Percentiles rank a stretch among this genome's conserved stretches.
Conservation (phyloP, 2,888 invertebrate genomes). For the Lamellibrachia satsuma region DNA sequence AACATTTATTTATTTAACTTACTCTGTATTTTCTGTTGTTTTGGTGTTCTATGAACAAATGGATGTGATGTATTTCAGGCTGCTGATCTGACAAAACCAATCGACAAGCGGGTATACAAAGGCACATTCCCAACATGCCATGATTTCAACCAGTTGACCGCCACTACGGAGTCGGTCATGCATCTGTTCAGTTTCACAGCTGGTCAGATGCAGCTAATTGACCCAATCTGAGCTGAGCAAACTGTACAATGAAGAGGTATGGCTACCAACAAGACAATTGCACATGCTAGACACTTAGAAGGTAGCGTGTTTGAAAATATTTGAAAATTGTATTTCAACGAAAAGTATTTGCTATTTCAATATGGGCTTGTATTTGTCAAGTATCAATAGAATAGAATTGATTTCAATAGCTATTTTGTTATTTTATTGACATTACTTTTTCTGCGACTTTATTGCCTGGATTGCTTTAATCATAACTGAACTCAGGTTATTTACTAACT, state of each 20-base stretch:
- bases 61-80: slow-evolving; percentile 72
- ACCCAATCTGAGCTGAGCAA: slow-evolving; percentile 92
- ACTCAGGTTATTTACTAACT: not conserved
- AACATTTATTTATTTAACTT: not conserved
- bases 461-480: not conserved
- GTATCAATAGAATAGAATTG: too few species aligned
- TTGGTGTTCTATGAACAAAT: not conserved
- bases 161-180: slow-evolving; percentile 78
- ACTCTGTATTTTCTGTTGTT: not conserved
- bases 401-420: not conserved
- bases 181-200: slow-evolving; percentile 97
- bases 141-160: slow-evolving; percentile 83
- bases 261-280: not conserved
- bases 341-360: not conserved
- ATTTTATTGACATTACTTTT: too few species aligned
- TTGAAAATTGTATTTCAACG: not conserved
- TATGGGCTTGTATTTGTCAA: not conserved
- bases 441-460: too few species aligned
- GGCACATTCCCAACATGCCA: slow-evolving; percentile 99
- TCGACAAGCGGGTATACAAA: slow-evolving; percentile 98
- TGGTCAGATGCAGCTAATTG: slow-evolving; percentile 96
- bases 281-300: not conserved
- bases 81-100: slow-evolving; percentile 93
- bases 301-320: not conserved
- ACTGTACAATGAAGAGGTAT: slow-evolving; percentile 96